Base-by-base conservation (phyloP, 2,797 vertebrate species). In the Geotrypetes seraphini region DNA sequence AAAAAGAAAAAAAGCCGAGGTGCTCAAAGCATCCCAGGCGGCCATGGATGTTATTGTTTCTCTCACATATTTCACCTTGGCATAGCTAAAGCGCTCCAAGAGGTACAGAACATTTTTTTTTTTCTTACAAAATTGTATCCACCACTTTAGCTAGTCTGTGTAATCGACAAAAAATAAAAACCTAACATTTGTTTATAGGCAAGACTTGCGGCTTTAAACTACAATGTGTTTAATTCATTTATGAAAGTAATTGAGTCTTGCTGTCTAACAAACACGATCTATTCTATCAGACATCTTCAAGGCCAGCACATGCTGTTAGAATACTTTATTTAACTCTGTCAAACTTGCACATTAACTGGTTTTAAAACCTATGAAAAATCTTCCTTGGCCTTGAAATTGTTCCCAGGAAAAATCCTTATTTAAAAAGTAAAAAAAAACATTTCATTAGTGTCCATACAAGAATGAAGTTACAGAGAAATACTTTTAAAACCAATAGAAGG, bases 201-300 rank as follows among this genome's bases (percentile, higher is more conserved):
- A 76, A 78, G 75, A 83, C 79, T 79, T 82, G 79, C 30, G 64
- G 69, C 76, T 79, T 86, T 75, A 79, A 85, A 83, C 80, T 80
- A 83, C 83, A 85, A 84, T 69, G 63, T 70, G 66, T 77, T 80
- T 87, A 70, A 89, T 84, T 88, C 85, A 87, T 87, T 87, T 83
- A 88, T 86, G 79, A 83, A 69, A 75, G 76, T 85, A 86, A 87
- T 87, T 88, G 85, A 84, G 75, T 73, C 66, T 51, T 62, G 67
- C 69, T 75, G 78, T 80, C 83, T 79, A 80, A 86, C 83, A 87
- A 85, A 81, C 78, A 81, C 75, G 80, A 55, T 38, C 54, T 71
- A 60, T 65, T 75, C 74, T 71, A 81, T 80, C 75, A 55, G 60
- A 69, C 77, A 79, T 82, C 78, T 67, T 60, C 55, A 54, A 73